Base-by-base conservation (phyloP, 2,113 vertebrate species). In the Condylura cristata region DNA sequence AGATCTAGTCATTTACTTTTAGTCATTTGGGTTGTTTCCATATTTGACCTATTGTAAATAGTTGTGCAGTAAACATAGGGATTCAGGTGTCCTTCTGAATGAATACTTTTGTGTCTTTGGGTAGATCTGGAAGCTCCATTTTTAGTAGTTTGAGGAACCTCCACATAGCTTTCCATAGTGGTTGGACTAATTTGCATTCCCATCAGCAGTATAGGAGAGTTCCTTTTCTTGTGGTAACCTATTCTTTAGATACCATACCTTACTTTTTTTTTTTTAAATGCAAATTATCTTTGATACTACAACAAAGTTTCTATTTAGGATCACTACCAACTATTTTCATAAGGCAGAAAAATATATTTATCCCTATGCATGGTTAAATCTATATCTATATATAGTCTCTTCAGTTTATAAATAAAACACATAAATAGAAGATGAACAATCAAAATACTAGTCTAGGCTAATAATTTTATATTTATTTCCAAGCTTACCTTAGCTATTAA, bases 381-480 rank as follows among this genome's bases (percentile, higher is more conserved):
- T 63, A 85, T 46, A 65, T 48, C 37, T 86, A 39, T 51, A 88
- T 53, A 60, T 75, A 48, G 71, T 32, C 14, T 82, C 7, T 92
- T 89, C 44, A 39, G 74, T 94, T 93, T 79, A 75, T 75, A 74
- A 68, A 63, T 41, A 96, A 78, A 44, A 80, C 11, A 56, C 28
- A 46, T 86, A 56, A 53, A 46, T 78, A 79, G 58, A 90, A 86
- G 24, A 63, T 18, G 28, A 28, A 18, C 2, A 61, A 26, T 4
- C 53, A 87, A 91, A 93, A 92, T 68, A 87, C 63, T 95, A 63
- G 66, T 65, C 14, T 13, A 61, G 68, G 41, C 11, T 92, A 92
- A 91, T 89, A 37, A 81, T 86, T 91, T 93, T 84, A 71, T 74
- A 93, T 86, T 81, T 92, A 74, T 95, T 86, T 86, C 48, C 41